Evolutionary conservation across 2,113 vertebrate species (phyloP), one percentile per base, ranked within the genome.

Genomic region (human (Homo sapiens)): DNA sequence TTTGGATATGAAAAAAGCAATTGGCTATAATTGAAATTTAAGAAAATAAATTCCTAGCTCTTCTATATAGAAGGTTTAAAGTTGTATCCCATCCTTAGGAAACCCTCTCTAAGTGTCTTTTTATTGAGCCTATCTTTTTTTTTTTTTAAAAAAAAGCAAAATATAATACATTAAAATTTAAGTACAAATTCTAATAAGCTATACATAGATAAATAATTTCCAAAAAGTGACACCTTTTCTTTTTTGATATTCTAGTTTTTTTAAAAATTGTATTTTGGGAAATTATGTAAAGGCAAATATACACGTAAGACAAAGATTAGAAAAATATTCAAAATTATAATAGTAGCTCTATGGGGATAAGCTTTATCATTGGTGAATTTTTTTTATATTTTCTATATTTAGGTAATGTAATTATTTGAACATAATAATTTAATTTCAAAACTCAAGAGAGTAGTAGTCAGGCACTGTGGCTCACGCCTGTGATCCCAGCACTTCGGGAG

Each of bases 241-340:
- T 75, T 83, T 89, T 45, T 89, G 5, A 43, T 80, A n/a, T 68
- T 68, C 30, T 17, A 68, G 66, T 35, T 68, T 35, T 92, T 95
- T 50, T 45, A 89, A 87, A 87, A 96, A 80, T 76, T 79, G 0
- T 88, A 18, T 85, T 20, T 78, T 13, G n/a, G 11, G 16, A 90
- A 91, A 55, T 90, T 90, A 38, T 20, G 0, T 75, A 66, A 90
- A 91, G 61, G 32, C 14, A 93, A 93, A 68, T 66, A 27, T 68
- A 84, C 1, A 43, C 16, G 6, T 45, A 40, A 18, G 13, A 25
- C 27, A 93, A 57, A 89, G n/a, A 48, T 59, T 72, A 57, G 55
- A 55, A 90, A 95, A 96, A 64, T 70, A 90, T 48, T 96, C 43
- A 90, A 86, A 66, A 85, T 93, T 81, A 3, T 78, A 90, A 61